These are phyloP conservation scores for Dryobotodes eremita DNA, from an alignment of 2,888 invertebrate genomes.

Conservation along the genomic window DNA sequence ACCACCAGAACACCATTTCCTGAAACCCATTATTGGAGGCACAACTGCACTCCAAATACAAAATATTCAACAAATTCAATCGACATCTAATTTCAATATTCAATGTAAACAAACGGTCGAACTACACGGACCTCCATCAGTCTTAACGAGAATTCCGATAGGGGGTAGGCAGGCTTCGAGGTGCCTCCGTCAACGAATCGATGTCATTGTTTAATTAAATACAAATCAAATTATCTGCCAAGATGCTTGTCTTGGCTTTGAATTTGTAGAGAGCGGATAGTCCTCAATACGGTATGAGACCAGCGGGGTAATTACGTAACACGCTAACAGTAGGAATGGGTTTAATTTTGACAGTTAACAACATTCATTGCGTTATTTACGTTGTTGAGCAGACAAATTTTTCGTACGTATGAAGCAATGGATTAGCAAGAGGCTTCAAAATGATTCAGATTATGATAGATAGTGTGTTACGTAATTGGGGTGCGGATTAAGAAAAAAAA, in stretches of 20 bases:
- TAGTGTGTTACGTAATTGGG: too few species aligned
- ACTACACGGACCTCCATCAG: conserved; percentile 73
- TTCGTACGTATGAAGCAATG: too few species aligned
- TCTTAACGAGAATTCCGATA: conserved; percentile 74
- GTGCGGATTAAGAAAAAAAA: too few species aligned
- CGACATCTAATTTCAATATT: conserved; percentile 54
- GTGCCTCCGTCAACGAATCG: conserved; percentile 80
- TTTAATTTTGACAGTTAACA: too few species aligned
- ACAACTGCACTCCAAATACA: not conserved
- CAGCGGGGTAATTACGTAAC: too few species aligned
- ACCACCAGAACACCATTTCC: not conserved
- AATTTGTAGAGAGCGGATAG: conserved; percentile 59
- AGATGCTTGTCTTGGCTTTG: conserved; percentile 76
- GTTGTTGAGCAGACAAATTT: too few species aligned
- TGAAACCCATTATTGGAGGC: not conserved
- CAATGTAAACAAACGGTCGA: conserved; percentile 60
- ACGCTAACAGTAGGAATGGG: too few species aligned
- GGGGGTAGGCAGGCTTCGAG: conserved; percentile 54
- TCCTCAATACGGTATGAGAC: not conserved
- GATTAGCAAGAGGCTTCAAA: too few species aligned
- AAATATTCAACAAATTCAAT: conserved; percentile 38
- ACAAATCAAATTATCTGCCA: conserved; percentile 87
- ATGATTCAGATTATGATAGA: too few species aligned
- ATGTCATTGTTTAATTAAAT: conserved; percentile 86
- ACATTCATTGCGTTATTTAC: too few species aligned